A percentile compares a stretch with the other conserved stretches of the same genome.
Conservation (phyloP, 2,888 invertebrate genomes). For the Neria commutata region DNA sequence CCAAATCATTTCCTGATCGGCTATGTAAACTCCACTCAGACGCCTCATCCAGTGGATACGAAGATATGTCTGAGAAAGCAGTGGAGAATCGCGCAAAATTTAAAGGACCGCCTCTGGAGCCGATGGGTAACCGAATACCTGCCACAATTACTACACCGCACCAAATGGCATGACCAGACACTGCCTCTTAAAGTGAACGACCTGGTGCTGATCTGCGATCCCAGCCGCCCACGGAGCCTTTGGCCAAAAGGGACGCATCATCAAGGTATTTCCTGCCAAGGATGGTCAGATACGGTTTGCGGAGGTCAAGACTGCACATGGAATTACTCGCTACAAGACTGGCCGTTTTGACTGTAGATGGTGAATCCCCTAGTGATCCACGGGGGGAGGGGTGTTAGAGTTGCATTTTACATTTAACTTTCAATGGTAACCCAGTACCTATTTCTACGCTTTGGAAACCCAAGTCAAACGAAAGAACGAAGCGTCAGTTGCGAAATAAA, state of each 20-base stretch:
- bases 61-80: slow-evolving; percentile 17
- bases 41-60: slow-evolving; percentile 14
- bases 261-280: slow-evolving; percentile 25
- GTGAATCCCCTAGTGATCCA: slow-evolving; percentile 36
- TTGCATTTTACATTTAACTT: not conserved
- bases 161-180: slow-evolving; percentile 12
- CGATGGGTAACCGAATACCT: slow-evolving; percentile 21
- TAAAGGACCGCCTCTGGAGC: slow-evolving; percentile 23
- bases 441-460: no score
- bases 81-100: slow-evolving; percentile 24
- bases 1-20: slow-evolving; percentile 30
- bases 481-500: no score
- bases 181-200: slow-evolving; percentile 9
- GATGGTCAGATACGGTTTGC: slow-evolving; percentile 34
- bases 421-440: not conserved
- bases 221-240: slow-evolving; percentile 22
- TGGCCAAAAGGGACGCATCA: slow-evolving; percentile 24
- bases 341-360: slow-evolving; percentile 60
- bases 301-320: slow-evolving; percentile 31
- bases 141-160: slow-evolving; percentile 13
- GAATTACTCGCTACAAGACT: slow-evolving; percentile 25
- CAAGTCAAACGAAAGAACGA: no score
- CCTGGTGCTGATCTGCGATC: slow-evolving; percentile 27
- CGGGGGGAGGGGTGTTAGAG: slow-evolving; percentile 18
- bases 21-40: slow-evolving; percentile 11